Percentiles rank a stretch among this genome's conserved stretches.
phyloP scores from a whole-genome alignment of 1,140 invertebrate genomes.

The Saccostrea echinata region DNA sequence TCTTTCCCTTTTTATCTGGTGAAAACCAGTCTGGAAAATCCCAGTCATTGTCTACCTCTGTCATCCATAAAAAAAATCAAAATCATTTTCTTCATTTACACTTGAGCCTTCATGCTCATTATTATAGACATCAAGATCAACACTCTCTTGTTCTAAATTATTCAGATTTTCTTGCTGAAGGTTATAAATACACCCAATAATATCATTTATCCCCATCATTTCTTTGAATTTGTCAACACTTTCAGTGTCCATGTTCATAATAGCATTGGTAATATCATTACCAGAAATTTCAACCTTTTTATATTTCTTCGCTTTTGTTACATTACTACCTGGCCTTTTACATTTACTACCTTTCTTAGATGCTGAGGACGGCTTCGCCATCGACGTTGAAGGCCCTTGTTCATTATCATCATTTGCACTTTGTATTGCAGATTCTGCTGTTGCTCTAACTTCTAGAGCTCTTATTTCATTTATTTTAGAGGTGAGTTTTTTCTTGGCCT shows the following conservation, averaged over 20 bases:
- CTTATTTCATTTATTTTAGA: neutral
- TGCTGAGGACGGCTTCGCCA: neutral
- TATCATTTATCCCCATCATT: neutral
- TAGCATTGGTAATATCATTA: neutral
- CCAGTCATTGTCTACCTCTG: neutral
- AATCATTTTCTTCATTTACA: neutral
- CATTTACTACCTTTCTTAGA: neutral
- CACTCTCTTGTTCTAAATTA: neutral
- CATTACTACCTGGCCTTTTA: neutral
- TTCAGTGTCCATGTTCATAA: neutral
- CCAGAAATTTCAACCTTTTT: neutral
- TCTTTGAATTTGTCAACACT: neutral
- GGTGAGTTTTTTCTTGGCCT: neutral
- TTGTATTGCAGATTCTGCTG: neutral
- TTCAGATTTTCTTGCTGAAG: neutral
- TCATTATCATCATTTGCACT: neutral
- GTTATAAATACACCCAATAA: neutral
- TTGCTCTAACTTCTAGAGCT: neutral
- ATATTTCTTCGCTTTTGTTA: neutral
- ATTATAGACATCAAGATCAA: neutral
- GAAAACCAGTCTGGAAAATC: neutral
- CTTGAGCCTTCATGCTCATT: neutral
- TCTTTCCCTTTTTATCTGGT: neutral
- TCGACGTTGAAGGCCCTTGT: neutral
- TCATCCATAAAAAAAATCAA: neutral